Evolutionary conservation across 2,797 vertebrate genomes (phyloP), one percentile per base, ranked within the genome.

Genomic region (Myotis planiceps): DNA sequence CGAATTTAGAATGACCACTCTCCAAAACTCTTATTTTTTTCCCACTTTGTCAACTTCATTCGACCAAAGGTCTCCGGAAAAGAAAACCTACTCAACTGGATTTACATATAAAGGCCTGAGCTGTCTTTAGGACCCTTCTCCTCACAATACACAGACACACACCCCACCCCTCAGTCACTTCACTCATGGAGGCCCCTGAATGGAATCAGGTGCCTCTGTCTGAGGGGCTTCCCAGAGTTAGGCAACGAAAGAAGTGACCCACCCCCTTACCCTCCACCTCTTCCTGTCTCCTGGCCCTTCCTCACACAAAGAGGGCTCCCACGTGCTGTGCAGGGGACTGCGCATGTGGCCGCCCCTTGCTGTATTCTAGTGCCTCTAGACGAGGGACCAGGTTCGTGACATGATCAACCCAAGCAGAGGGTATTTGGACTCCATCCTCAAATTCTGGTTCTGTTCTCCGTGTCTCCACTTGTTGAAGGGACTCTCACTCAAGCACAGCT

Each of bases 371-470:
- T 5, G 34, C 29, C 51, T 53, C 55, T 29, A 27, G n/a, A 65
- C 13, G 42, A 78, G 39, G 13, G 34, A 37, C 0, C 14, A 5
- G 3, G 1, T 14, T n/a, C 18, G 37, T 13, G 2, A 19, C 3
- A 12, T 3, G 25, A 23, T 2, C 13, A 0, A 9, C 29, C 49
- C 42, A 21, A n/a, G 2, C 13, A 19, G 25, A 13, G n/a, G 18
- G 5, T 23, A 19, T 32, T n/a, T 23, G 12, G 13, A 9, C 15
- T 42, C 47, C 14, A 29, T 27, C 27, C 32, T 74, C 65, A 47
- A 37, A 37, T 39, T 51, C 27, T 6, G 23, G 32, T n/a, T n/a
- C 49, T 66, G 6, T 21, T 42, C n/a, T 47, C 27, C 21, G 14
- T 2, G n/a, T 34, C 47, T 49, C 21, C 29, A 4, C 21, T 9